Conservation (phyloP, 2,888 invertebrate genomes). For the Orthosia incerta region DNA sequence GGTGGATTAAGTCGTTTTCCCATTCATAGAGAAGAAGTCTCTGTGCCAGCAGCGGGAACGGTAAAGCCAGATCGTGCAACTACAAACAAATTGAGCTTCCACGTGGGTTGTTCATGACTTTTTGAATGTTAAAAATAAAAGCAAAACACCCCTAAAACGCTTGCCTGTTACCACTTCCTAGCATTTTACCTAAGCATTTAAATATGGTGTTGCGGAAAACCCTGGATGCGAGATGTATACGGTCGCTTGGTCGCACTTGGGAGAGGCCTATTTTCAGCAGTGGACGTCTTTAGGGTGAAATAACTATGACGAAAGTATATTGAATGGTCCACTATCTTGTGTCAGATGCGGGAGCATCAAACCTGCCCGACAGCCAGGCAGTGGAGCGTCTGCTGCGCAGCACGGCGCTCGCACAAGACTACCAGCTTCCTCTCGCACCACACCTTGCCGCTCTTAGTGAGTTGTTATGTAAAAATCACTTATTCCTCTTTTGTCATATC, state of each 20-base stretch:
- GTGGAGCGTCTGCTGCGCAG: conserved; percentile 88
- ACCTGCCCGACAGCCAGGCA: conserved; percentile 87
- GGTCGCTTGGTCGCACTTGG: too few species aligned
- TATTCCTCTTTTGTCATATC: too few species aligned
- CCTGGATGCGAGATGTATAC: too few species aligned
- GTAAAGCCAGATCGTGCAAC: neutral
- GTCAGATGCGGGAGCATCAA: conserved; percentile 83
- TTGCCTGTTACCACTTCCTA: too few species aligned
- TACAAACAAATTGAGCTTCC: too few species aligned
- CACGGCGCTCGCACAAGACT: conserved; percentile 87
- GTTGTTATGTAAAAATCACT: conserved; percentile 83
- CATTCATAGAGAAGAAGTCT: neutral
- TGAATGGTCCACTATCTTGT: conserved; percentile 3
- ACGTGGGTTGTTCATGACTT: too few species aligned
- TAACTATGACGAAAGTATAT: neutral
- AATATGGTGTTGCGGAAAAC: too few species aligned
- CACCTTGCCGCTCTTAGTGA: conserved; percentile 90
- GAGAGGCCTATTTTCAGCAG: too few species aligned
- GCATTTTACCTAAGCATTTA: too few species aligned
- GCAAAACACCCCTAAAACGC: too few species aligned
- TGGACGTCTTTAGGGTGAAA: too few species aligned
- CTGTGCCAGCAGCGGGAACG: neutral
- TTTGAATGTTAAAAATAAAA: too few species aligned
- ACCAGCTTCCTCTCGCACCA: conserved; percentile 88
- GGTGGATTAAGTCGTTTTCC: neutral